These are phyloP conservation scores for Frankliniella fusca DNA, from an alignment of 2,888 invertebrate genomes.

Conservation along the genomic window DNA sequence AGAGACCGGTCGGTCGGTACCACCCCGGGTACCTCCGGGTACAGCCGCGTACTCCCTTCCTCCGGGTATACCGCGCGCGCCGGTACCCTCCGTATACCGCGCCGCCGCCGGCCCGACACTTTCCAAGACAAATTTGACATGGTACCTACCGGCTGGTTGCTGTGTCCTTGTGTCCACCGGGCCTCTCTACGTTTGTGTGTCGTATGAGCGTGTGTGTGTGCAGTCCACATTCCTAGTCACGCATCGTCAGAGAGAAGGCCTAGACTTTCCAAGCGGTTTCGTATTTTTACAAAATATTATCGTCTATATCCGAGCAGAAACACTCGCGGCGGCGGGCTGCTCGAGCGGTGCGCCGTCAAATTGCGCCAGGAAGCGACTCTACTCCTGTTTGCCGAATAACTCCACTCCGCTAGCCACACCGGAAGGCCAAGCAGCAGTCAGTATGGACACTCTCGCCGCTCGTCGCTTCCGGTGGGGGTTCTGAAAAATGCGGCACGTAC, in stretches of 20 bases:
- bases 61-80: too few species aligned
- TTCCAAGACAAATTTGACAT: slow-evolving; percentile 1
- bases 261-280: too few species aligned
- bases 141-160: neutral
- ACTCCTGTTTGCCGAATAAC: neutral
- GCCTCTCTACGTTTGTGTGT: neutral
- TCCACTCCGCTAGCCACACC: neutral
- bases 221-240: neutral
- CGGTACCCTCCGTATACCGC: too few species aligned
- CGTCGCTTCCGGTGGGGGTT: too few species aligned
- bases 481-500: too few species aligned
- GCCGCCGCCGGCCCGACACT: neutral
- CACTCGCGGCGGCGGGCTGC: neutral
- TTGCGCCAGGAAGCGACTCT: neutral
- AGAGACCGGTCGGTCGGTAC: too few species aligned
- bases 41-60: neutral
- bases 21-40: too few species aligned
- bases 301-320: too few species aligned
- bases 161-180: neutral
- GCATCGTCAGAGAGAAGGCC: neutral
- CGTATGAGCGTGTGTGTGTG: neutral
- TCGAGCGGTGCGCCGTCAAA: too few species aligned
- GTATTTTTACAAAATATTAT: too few species aligned
- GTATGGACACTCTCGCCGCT: too few species aligned
- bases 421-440: neutral